Evolutionary conservation across 2,113 vertebrate species (phyloP).

Genomic region (Stegostoma tigrinum): DNA sequence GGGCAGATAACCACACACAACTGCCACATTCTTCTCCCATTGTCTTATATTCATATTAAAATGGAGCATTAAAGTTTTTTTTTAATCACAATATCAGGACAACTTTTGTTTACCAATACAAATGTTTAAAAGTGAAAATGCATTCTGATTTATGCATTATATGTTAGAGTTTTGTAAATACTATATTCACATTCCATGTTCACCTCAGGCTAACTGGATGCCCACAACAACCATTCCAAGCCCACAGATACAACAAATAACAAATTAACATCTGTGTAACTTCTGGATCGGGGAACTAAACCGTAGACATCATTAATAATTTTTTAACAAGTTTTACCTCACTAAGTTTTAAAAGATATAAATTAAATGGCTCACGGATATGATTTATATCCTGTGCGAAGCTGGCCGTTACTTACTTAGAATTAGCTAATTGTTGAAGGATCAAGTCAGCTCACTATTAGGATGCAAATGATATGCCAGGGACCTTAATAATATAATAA

Average conservation of each 20-base stretch:
- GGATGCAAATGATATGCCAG: not conserved
- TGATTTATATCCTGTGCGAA: not conserved
- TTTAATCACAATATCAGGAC: constrained; percentile 17
- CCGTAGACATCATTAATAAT: not conserved
- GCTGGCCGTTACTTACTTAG: not conserved
- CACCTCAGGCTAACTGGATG: not conserved
- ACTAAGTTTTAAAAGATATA: not conserved
- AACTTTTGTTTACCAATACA: not conserved
- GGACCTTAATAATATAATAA: not conserved
- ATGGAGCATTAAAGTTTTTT: not conserved
- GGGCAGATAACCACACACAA: not conserved
- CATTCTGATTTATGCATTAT: not conserved
- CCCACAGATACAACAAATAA: not conserved
- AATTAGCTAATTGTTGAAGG: not conserved
- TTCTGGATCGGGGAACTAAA: not conserved
- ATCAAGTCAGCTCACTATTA: not conserved
- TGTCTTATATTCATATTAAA: not conserved
- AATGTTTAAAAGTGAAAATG: not conserved
- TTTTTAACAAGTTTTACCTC: not conserved
- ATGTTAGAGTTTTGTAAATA: not conserved
- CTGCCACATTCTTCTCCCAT: not conserved
- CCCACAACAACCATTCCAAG: not conserved
- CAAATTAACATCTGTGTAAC: not conserved
- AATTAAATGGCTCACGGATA: constrained; percentile 3
- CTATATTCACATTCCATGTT: not conserved